Evolutionary conservation across 2,888 invertebrate genomes (phyloP).

Genomic region (Lissonota sp.): DNA sequence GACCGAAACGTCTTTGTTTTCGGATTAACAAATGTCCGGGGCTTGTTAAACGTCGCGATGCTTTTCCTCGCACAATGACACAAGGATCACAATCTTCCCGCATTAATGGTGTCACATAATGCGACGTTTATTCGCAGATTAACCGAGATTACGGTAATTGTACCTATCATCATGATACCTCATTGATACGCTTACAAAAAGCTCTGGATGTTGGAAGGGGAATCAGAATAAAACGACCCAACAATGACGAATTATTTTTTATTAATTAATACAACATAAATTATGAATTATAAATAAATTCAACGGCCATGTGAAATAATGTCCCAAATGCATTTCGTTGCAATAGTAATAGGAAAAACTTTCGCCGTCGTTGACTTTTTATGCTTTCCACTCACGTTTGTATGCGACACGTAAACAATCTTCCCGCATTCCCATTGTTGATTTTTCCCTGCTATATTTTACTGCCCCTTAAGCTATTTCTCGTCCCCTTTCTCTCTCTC

Average conservation of each 20-base stretch:
- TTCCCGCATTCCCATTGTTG: constrained; percentile 58
- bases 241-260: too few species aligned
- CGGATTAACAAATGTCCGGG: constrained; percentile 33
- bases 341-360: too few species aligned
- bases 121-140: constrained; percentile 50
- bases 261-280: too few species aligned
- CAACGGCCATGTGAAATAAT: too few species aligned
- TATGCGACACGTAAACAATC: constrained; percentile 45
- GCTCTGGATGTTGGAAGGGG: too few species aligned
- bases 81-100: constrained; percentile 48
- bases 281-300: too few species aligned
- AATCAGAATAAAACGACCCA: too few species aligned
- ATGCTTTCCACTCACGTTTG: constrained; percentile 13
- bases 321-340: too few species aligned
- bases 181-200: neutral
- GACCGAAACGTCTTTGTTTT: constrained; percentile 37
- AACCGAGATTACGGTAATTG: neutral
- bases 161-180: neutral
- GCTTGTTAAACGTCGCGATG: neutral
- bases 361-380: constrained; percentile 13
- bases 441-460: constrained; percentile 13
- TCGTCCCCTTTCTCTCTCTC: constrained; percentile 1
- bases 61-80: neutral
- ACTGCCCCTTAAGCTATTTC: neutral
- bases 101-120: constrained; percentile 39